Percentiles rank a stretch among this genome's conserved stretches.
These are phyloP conservation scores for Andrena flavipes DNA, from an alignment of 2,888 invertebrate species.

Conservation along the genomic window DNA sequence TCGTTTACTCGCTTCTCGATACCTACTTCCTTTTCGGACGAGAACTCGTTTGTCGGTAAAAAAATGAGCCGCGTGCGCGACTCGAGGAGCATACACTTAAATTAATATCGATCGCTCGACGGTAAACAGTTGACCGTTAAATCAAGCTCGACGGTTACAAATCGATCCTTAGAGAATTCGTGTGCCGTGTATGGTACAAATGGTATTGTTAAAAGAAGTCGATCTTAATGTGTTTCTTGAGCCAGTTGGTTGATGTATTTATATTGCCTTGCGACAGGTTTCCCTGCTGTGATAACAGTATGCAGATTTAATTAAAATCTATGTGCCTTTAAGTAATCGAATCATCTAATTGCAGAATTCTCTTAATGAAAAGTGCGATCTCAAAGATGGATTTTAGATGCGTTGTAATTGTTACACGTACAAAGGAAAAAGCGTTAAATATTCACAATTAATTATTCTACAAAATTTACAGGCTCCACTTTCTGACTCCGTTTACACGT, in stretches of 20 bases:
- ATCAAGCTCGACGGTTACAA: conserved; percentile 19
- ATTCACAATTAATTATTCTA: conserved; percentile 41
- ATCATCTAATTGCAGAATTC: background rate
- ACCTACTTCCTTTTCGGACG: background rate
- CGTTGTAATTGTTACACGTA: background rate
- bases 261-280: conserved; percentile 1
- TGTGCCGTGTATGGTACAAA: conserved; percentile 1
- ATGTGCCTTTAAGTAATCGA: background rate
- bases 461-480: conserved; percentile 34
- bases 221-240: background rate
- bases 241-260: background rate
- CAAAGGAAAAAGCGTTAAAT: conserved; percentile 13
- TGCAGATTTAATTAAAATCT: background rate
- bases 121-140: conserved; percentile 10
- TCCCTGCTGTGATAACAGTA: background rate
- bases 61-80: conserved; percentile 34
- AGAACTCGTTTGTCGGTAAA: conserved; percentile 33
- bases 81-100: conserved; percentile 30
- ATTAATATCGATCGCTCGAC: conserved; percentile 43
- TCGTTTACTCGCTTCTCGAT: background rate
- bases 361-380: background rate
- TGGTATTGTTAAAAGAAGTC: conserved; percentile 8
- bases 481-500: conserved; percentile 13
- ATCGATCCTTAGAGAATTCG: background rate
- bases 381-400: conserved; percentile 11